A percentile compares a stretch with the other conserved stretches of the same genome.
These are phyloP conservation scores for Pelodiscus sinensis DNA, from an alignment of 2,113 vertebrate genomes.

Conservation along the genomic window DNA sequence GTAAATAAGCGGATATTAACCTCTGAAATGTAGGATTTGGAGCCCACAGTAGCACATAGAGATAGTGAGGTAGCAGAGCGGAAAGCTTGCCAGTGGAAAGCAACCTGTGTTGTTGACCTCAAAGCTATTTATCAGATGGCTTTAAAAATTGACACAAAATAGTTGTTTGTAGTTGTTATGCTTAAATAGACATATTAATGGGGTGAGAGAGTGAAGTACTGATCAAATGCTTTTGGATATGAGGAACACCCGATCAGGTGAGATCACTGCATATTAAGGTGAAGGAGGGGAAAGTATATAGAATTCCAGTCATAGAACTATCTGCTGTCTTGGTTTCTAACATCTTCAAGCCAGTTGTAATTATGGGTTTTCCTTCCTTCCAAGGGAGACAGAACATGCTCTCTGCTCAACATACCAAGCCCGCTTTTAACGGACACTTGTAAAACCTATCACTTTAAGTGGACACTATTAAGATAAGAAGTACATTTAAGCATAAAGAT, in stretches of 20 bases:
- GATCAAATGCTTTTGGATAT: not conserved
- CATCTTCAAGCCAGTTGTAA: not conserved
- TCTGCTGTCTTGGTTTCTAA: not conserved
- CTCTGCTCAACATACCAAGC: not conserved
- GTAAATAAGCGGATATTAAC: not conserved
- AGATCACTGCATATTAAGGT: not conserved
- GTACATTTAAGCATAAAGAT: not conserved
- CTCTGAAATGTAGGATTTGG: not conserved
- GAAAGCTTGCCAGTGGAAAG: not conserved
- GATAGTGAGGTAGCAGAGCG: rapidly evolving
- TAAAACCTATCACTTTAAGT: not conserved
- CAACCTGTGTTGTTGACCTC: not conserved
- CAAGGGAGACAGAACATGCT: not conserved
- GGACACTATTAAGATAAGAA: not conserved
- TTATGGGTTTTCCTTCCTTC: not conserved
- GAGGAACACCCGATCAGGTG: not conserved
- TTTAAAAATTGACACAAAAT: not conserved
- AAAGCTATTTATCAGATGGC: not conserved
- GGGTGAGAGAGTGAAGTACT: not conserved
- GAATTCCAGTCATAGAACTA: not conserved
- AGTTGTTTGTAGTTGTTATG: not conserved
- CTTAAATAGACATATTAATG: not conserved
- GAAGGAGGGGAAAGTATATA: not conserved
- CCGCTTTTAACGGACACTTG: not conserved
- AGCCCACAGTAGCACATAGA: not conserved